Evolutionary conservation across 1,140 invertebrate genomes (phyloP).

Genomic region (Psilanteris sp.): DNA sequence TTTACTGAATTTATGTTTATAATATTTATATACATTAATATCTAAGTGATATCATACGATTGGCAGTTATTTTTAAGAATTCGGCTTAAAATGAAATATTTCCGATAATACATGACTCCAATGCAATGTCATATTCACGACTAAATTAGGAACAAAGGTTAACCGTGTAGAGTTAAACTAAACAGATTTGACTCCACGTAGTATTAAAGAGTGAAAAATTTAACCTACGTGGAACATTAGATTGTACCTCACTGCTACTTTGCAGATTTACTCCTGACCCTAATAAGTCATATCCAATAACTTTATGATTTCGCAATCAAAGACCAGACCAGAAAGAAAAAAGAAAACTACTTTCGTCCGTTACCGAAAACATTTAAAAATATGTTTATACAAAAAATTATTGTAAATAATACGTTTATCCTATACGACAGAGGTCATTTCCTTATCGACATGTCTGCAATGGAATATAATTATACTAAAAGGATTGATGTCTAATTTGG

Average conservation of each 20-base stretch:
- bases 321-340: background rate
- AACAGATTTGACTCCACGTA: slow-evolving; percentile 28
- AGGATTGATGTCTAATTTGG: slow-evolving; percentile 25
- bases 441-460: background rate
- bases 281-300: slow-evolving; percentile 52
- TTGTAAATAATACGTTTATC: slow-evolving; percentile 1
- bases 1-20: no score
- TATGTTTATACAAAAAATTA: background rate
- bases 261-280: slow-evolving; percentile 49
- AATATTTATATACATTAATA: no score
- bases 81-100: no score
- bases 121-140: slow-evolving; percentile 7
- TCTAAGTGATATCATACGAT: no score
- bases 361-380: background rate
- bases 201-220: slow-evolving; percentile 19
- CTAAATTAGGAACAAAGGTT: slow-evolving; percentile 30
- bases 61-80: no score
- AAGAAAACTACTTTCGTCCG: slow-evolving; percentile 1
- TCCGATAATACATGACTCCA: no score
- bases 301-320: slow-evolving; percentile 36
- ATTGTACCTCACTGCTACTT: slow-evolving; percentile 35
- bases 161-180: slow-evolving; percentile 25
- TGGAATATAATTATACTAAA: background rate
- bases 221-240: slow-evolving; percentile 13
- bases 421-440: slow-evolving; percentile 8